A percentile compares a stretch with the other conserved stretches of the same genome.
These are phyloP conservation scores for Caenorhabditis sp. DNA, from an alignment of 2,888 invertebrate genomes.

Conservation along the genomic window DNA sequence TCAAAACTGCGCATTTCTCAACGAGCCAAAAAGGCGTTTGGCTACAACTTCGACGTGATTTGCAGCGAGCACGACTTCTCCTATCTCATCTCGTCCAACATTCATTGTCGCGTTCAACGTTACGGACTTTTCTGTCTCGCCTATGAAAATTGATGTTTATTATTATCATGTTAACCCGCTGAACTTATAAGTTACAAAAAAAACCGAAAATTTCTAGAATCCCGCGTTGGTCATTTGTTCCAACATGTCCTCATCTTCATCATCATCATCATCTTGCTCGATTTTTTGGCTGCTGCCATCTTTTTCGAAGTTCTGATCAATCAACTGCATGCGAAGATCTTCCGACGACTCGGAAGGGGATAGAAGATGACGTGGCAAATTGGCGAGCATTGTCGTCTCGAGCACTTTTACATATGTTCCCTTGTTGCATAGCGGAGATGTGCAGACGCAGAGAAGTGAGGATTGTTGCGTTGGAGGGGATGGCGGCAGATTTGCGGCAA, in stretches of 20 bases:
- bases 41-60: constrained; percentile 50
- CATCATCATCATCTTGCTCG: constrained; percentile 25
- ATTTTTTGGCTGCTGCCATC: constrained; percentile 15
- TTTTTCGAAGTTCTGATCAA: background rate
- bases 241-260: constrained; percentile 26
- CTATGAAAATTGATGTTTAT: constrained; percentile 32
- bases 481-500: constrained; percentile 29
- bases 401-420: constrained; percentile 53
- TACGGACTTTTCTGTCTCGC: constrained; percentile 42
- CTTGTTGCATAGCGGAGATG: constrained; percentile 56
- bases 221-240: constrained; percentile 51
- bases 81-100: constrained; percentile 39
- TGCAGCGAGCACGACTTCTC: constrained; percentile 45
- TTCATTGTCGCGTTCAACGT: constrained; percentile 36
- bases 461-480: constrained; percentile 35
- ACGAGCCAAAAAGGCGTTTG: constrained; percentile 43
- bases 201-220: constrained; percentile 20
- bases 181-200: background rate
- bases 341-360: background rate
- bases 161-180: background rate
- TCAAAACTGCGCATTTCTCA: constrained; percentile 38
- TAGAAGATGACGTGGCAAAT: constrained; percentile 42
- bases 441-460: constrained; percentile 60
- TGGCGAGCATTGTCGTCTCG: constrained; percentile 51
- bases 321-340: background rate